phyloP scores from a whole-genome alignment of 2,888 invertebrate genomes.

The Caenorhabditis afra region DNA sequence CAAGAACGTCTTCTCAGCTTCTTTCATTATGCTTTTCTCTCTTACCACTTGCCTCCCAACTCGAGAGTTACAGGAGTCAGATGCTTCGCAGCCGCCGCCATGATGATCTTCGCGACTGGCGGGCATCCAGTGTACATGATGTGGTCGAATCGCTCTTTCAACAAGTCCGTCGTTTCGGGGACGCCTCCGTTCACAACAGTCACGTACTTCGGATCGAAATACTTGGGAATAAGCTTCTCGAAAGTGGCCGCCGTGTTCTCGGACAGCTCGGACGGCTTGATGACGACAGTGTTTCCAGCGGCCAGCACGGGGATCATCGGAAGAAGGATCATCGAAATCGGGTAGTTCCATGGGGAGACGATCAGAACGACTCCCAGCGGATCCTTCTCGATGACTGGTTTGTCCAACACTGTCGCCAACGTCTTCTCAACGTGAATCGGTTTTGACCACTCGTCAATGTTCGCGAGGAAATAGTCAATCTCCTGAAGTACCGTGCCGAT shows the following conservation, averaged over 20 bases:
- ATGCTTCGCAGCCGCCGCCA: conserved; percentile 91
- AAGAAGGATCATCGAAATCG: conserved; percentile 81
- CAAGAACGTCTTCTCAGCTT: conserved; percentile 11
- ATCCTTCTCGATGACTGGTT: conserved; percentile 69
- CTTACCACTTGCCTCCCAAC: conserved; percentile 87
- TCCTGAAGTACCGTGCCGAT: conserved; percentile 68
- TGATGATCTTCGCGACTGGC: conserved; percentile 91
- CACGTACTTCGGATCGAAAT: conserved; percentile 86
- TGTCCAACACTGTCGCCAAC: conserved; percentile 79
- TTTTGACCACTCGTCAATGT: conserved; percentile 71
- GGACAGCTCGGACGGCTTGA: conserved; percentile 78
- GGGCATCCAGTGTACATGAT: conserved; percentile 91
- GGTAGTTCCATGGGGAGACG: conserved; percentile 96
- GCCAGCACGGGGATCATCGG: conserved; percentile 76
- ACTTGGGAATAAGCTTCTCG: conserved; percentile 68
- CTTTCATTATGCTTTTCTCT: neutral
- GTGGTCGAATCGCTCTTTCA: conserved; percentile 92
- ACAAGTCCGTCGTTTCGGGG: conserved; percentile 89
- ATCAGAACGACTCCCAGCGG: conserved; percentile 92
- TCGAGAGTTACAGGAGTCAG: conserved; percentile 95
- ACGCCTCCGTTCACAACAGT: conserved; percentile 90
- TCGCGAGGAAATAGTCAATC: conserved; percentile 70
- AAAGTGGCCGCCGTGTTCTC: conserved; percentile 67
- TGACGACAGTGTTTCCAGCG: conserved; percentile 76
- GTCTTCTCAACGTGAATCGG: conserved; percentile 64